phyloP scores from a whole-genome alignment of 2,113 vertebrate genomes.

The Arothron firmamentum region DNA sequence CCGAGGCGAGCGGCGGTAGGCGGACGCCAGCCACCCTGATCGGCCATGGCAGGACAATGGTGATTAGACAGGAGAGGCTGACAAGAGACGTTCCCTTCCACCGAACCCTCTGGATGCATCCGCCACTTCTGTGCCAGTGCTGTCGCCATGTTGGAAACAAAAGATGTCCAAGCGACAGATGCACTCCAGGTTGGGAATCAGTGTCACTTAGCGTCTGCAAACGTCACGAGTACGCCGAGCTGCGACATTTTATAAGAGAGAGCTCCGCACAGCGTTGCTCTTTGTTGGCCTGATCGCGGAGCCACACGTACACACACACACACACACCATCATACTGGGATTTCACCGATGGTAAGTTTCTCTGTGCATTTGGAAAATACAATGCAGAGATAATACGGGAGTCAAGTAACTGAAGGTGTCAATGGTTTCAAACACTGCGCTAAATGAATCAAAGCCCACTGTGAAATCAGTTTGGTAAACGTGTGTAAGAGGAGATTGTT shows the following conservation, averaged over 20 bases:
- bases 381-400: too few species aligned
- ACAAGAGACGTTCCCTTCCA: neutral
- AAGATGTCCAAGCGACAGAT: neutral
- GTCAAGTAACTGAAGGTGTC: too few species aligned
- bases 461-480: too few species aligned
- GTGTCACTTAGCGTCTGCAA: slow-evolving; percentile 3
- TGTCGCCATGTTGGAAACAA: too few species aligned
- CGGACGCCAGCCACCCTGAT: neutral
- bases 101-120: neutral
- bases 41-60: neutral
- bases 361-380: neutral
- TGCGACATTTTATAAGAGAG: slow-evolving; percentile 24
- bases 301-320: too few species aligned
- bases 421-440: too few species aligned
- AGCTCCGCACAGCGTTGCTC: slow-evolving; percentile 13
- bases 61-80: neutral
- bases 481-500: too few species aligned
- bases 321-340: slow-evolving; percentile 45
- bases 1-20: too few species aligned
- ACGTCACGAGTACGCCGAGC: slow-evolving; percentile 3
- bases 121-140: too few species aligned
- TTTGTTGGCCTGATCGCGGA: slow-evolving; percentile 19
- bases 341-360: slow-evolving; percentile 32
- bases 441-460: too few species aligned
- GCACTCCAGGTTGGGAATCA: neutral